Conservation (phyloP, 2,888 invertebrate species). For the Ectemnius continuus region DNA sequence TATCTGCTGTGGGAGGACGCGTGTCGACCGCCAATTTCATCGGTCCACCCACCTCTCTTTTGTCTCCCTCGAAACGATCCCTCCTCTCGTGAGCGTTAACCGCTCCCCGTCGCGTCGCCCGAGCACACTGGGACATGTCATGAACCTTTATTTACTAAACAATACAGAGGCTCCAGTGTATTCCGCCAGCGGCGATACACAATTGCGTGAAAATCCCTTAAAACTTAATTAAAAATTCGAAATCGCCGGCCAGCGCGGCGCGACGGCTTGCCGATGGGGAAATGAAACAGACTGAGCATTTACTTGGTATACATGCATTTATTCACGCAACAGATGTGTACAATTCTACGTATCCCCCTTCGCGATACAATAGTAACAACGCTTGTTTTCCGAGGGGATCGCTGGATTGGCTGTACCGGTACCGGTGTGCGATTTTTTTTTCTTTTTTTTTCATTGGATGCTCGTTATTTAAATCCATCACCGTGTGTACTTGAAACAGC, state of each 20-base stretch:
- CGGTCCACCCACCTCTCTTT: slow-evolving; percentile 21
- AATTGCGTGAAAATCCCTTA: slow-evolving; percentile 10
- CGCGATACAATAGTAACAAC: background rate
- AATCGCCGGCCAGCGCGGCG: too few relatives aligned
- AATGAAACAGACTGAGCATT: too few relatives aligned
- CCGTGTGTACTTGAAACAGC: background rate
- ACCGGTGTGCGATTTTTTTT: background rate
- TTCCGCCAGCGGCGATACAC: slow-evolving; percentile 28
- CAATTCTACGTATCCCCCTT: background rate
- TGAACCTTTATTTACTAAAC: slow-evolving; percentile 49
- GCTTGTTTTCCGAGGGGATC: background rate
- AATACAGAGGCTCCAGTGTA: slow-evolving; percentile 22
- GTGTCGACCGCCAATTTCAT: slow-evolving; percentile 49
- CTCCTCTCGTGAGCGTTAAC: background rate
- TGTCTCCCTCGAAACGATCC: slow-evolving; percentile 40
- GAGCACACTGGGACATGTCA: slow-evolving; percentile 39
- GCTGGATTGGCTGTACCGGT: background rate
- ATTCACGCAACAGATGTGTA: background rate
- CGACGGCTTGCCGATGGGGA: too few relatives aligned
- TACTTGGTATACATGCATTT: background rate
- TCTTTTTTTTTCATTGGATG: background rate
- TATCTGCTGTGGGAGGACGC: slow-evolving; percentile 30
- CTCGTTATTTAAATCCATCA: slow-evolving; percentile 4
- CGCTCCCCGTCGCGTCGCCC: background rate
- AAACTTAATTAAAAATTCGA: too few relatives aligned